Base-by-base conservation (phyloP, 1,140 invertebrate genomes). In the Meloidogyne floridensis region DNA sequence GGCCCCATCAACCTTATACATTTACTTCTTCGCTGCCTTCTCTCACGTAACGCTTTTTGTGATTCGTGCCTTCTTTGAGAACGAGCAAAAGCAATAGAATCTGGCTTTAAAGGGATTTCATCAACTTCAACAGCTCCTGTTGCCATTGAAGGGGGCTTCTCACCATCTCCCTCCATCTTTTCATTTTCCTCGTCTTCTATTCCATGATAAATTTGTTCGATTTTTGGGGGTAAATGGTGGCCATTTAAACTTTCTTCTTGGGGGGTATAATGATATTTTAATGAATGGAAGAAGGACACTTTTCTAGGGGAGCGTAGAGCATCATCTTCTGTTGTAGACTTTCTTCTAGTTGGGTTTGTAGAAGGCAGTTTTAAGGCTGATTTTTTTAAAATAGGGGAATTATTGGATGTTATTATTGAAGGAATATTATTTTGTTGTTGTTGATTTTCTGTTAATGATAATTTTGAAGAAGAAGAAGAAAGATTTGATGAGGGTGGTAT, bases 191-290 rank as follows among this genome's bases (percentile, higher is more conserved):
- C 59, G 2, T 77, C 76, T 65, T 79, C 20, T 51, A 72, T 32
- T 51, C 51, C 59, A 32, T 79, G 42, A 42, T 79, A 43, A n/a
- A 20, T 42, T 43, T 77, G 75, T 43, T 77, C 15, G n/a, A 74
- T 77, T 43, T 54, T 69, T 59, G 1, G n/a, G 13, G 13, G 42
- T 0, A 8, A 20, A 42, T 76, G 43, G 7, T 77, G 47, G 7
- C 15, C 13, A 59, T 47, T 75, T 20, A n/a, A n/a, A 18, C 3
- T 18, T 32, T 77, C 75, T 43, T 77, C 75, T 42, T 72, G 77
- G 3, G 77, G 77, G 5, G 77, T 79, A 72, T 79, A 79, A n/a
- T 79, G 77, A 47, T 79, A 79, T 71, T 79, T 79, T 43, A 79
- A 53, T 18, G 53, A 65, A 20, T 79, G 77, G 20, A 79, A 79